Evolutionary conservation across 2,113 vertebrate species (phyloP).

Genomic region (Podarcis muralis): DNA sequence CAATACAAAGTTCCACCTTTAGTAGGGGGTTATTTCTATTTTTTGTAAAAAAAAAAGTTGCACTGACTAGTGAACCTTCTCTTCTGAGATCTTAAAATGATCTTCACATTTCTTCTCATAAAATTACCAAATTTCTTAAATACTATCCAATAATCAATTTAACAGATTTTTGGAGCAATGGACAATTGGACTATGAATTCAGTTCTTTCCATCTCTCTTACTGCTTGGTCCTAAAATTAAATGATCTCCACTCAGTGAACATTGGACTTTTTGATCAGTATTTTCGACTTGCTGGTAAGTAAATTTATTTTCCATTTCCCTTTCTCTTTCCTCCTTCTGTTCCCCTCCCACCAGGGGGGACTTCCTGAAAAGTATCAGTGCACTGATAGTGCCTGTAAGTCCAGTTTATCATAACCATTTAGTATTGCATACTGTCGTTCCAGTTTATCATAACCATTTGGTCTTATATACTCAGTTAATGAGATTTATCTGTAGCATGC

Average conservation of each 20-base stretch:
- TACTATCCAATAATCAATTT: slow-evolving; percentile 4
- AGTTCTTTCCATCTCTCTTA: slow-evolving; percentile 82
- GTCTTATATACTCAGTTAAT: neutral
- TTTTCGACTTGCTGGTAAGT: slow-evolving; percentile 92
- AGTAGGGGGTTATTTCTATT: neutral
- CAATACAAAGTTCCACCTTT: neutral
- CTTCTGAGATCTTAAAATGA: neutral
- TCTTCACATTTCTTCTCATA: neutral
- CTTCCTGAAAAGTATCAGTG: neutral
- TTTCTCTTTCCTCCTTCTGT: neutral
- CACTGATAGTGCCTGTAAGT: neutral
- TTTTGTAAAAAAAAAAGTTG: neutral
- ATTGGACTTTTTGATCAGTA: slow-evolving; percentile 97
- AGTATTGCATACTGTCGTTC: neutral
- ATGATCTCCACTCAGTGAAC: slow-evolving; percentile 87
- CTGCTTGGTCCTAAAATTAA: slow-evolving; percentile 84
- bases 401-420: no score
- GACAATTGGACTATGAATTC: slow-evolving; percentile 75
- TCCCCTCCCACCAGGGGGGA: no score
- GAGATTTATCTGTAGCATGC: neutral
- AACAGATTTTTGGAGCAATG: slow-evolving; percentile 82
- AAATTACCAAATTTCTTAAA: neutral
- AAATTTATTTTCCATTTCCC: neutral
- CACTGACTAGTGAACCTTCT: neutral
- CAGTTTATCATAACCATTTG: neutral